Base-by-base conservation (phyloP, 2,797 vertebrate genomes). In the Characodon lateralis region DNA sequence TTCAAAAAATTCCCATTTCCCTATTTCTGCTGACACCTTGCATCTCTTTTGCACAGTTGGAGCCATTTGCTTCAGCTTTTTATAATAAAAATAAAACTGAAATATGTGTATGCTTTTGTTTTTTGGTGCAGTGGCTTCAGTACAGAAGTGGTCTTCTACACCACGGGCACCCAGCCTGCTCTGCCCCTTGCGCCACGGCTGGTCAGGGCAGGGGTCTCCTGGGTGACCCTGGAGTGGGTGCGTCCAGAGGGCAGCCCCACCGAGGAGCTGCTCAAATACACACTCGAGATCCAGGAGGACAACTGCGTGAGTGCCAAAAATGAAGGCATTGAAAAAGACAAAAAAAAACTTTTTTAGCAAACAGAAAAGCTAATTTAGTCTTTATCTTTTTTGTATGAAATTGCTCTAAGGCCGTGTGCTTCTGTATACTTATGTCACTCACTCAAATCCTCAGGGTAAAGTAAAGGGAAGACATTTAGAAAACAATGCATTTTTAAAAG, bases 221-320 rank as follows among this genome's bases (percentile, higher is more conserved):
- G 98, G 98, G 95, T 99, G 83, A 95, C 94, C 0, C 83, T 99
- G 94, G 97, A 99, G 91, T 99, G 98, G 98, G 97, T 86, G 65
- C 97, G 97, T 83, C 97, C 97, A 0, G 97, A 99, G 74, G 96
- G 97, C 79, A 97, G 97, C 79, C 92, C 96, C 0, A 95, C 95
- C 0, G 98, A 99, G 78, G 98, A 99, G 87, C 94, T 92, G 65
- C 94, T 98, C 88, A 97, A 97, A 77, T 99, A 99, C 93, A 98
- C 96, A 50, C 93, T 99, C 81, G 98, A 99, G 94, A 99, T 99
- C 91, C 98, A 99, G 92, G 98, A 99, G 76, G 97, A 99, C 31
- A 97, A 96, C 89, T 96, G 95, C 84, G 96, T 99, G 91, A 95
- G 97, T 89, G 28, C 51, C 2, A 48, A n/a, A 59, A 28, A 31